Base-by-base conservation (phyloP, 2,113 vertebrate species). In the Furnarius figulus region DNA sequence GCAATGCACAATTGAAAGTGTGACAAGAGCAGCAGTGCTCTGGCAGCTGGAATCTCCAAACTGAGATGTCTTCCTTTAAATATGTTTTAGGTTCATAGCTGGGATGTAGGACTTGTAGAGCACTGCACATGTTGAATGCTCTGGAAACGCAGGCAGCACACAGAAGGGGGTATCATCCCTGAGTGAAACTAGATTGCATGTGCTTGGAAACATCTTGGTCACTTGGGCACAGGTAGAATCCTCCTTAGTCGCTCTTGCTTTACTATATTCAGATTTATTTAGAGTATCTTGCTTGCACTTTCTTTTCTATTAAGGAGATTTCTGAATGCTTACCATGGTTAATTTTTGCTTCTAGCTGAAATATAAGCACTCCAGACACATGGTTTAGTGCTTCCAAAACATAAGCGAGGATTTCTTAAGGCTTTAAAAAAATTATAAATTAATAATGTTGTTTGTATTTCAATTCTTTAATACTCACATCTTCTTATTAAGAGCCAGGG, bases 321-420 rank as follows among this genome's bases (percentile, higher is more conserved):
- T 79, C 42, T 77, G 79, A 82, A 42, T 44, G 94, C 17, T n/a
- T 83, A 71, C 19, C 12, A 8, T 82, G n/a, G 52, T 78, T 91
- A 72, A 72, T 47, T 79, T 94, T 95, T 95, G 42, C 68, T 95
- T 79, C n/a, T 12, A 74, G 24, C 44, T 87, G 63, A 86, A 93
- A 89, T 75, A 46, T 40, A 53, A 72, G 46, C 24, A 23, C 39
- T 91, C 77, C 63, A 81, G 83, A 24, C 15, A 72, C 22, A 16
- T 56, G 47, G 46, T 10, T 93, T 75, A 67, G 35, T 2, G 8
- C 22, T 78, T 78, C 33, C 23, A 66, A 78, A 91, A 77, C 25
- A 37, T 2, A 25, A 8, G 5, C 67, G 28, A 14, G 47, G 10
- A 20, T 25, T 81, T 87, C 86, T 74, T n/a, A 40, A n/a, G 31